Percentiles rank a stretch among this genome's conserved stretches.
These are phyloP conservation scores for Drosophila peninsularis DNA, from an alignment of 2,888 invertebrate species.

Conservation along the genomic window DNA sequence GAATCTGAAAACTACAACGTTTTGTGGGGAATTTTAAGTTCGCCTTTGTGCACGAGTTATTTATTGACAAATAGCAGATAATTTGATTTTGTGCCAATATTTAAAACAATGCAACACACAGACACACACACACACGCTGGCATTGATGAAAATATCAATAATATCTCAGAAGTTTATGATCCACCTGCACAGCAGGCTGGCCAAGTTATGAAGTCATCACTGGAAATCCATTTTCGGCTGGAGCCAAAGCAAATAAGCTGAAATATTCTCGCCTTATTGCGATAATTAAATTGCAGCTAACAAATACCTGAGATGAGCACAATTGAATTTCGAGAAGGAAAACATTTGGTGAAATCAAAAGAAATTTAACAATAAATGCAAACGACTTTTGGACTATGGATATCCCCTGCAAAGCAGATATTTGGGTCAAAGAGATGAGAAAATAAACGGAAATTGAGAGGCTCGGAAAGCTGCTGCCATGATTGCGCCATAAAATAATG, in stretches of 20 bases:
- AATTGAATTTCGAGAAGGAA: not conserved
- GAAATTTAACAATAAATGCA: not conserved
- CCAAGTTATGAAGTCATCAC: not conserved
- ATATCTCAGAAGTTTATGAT: conserved; percentile 8
- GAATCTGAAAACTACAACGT: conserved; percentile 78
- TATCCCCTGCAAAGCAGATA: not conserved
- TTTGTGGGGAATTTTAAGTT: conserved; percentile 80
- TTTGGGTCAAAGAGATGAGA: not conserved
- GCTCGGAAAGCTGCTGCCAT: conserved; percentile 1
- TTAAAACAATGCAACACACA: conserved; percentile 63
- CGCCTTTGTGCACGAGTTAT: conserved; percentile 70
- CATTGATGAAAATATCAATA: conserved; percentile 6
- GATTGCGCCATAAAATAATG: conserved; percentile 47
- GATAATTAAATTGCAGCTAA: not conserved
- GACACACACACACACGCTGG: conserved; percentile 17
- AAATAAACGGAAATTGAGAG: conserved; percentile 6
- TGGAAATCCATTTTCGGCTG: not conserved
- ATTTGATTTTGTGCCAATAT: conserved; percentile 78
- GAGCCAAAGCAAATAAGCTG: not conserved
- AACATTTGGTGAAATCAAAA: not conserved
- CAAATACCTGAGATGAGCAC: not conserved
- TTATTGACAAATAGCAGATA: conserved; percentile 79
- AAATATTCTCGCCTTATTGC: conserved; percentile 18
- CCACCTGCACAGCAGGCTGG: not conserved
- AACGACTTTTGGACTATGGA: no score